Conservation (phyloP, 2,797 vertebrate species). For the Halcyon chelicuti region DNA sequence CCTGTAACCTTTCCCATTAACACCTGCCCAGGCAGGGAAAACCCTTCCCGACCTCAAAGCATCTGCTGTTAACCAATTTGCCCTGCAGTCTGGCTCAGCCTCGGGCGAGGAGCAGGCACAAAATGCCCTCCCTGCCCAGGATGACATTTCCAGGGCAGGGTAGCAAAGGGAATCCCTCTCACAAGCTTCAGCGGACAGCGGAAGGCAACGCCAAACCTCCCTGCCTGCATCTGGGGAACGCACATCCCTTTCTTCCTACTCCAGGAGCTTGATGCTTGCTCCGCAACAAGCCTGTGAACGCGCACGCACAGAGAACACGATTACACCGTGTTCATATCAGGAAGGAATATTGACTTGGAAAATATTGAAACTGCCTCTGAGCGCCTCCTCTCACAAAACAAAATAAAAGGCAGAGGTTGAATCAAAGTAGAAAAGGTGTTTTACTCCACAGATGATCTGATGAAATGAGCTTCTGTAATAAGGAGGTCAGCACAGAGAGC, state of each 20-base stretch:
- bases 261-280: background rate
- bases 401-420: background rate
- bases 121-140: constrained; percentile 1
- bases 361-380: constrained; percentile 55
- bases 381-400: constrained; percentile 53
- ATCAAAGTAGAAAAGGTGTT: background rate
- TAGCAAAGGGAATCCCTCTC: constrained; percentile 42
- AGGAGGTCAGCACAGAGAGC: background rate
- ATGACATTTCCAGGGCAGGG: constrained; percentile 70
- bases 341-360: constrained; percentile 51
- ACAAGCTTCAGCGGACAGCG: background rate
- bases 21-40: background rate
- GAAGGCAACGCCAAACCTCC: background rate
- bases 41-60: constrained; percentile 68
- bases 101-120: constrained; percentile 40
- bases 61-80: constrained; percentile 69
- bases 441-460: background rate
- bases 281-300: background rate
- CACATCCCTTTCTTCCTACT: background rate
- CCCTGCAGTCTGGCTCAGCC: constrained; percentile 51
- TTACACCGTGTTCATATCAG: constrained; percentile 60
- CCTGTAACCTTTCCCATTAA: constrained; percentile 42
- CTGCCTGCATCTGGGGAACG: background rate
- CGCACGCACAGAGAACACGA: background rate
- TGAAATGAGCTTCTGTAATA: background rate